phyloP scores from a whole-genome alignment of 2,113 vertebrate genomes.

The Tetrao urogallus region DNA sequence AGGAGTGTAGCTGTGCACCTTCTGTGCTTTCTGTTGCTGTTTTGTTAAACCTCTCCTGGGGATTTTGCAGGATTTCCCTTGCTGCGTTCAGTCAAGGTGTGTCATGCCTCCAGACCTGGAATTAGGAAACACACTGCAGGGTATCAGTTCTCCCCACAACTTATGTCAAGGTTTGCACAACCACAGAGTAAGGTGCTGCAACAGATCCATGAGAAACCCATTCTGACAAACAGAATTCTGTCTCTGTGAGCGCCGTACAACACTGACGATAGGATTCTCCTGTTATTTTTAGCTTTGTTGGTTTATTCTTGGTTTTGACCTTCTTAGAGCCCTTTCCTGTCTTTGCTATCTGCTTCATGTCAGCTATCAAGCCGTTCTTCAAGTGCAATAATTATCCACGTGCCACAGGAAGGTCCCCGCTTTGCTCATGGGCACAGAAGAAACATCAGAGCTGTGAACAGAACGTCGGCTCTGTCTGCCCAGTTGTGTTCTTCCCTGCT shows the following conservation, averaged over 20 bases:
- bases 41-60: not conserved
- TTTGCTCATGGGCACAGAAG: not conserved
- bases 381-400: not conserved
- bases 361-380: not conserved
- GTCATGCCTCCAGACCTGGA: not conserved
- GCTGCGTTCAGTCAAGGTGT: not conserved
- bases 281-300: not conserved
- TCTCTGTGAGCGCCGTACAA: not conserved
- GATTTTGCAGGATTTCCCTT: not conserved
- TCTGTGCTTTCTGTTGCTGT: not conserved
- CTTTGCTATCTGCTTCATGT: not conserved
- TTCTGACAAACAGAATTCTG: not conserved
- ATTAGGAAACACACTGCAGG: not conserved
- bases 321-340: not conserved
- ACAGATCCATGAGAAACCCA: not conserved
- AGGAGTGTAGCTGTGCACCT: not conserved
- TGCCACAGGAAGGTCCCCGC: not conserved
- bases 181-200: not conserved
- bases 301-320: not conserved
- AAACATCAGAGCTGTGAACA: not conserved
- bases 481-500: not conserved
- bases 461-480: not conserved
- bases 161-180: not conserved
- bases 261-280: not conserved
- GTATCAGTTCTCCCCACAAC: not conserved